phyloP scores from a whole-genome alignment of 2,888 invertebrate species.

The Melieria picta region DNA sequence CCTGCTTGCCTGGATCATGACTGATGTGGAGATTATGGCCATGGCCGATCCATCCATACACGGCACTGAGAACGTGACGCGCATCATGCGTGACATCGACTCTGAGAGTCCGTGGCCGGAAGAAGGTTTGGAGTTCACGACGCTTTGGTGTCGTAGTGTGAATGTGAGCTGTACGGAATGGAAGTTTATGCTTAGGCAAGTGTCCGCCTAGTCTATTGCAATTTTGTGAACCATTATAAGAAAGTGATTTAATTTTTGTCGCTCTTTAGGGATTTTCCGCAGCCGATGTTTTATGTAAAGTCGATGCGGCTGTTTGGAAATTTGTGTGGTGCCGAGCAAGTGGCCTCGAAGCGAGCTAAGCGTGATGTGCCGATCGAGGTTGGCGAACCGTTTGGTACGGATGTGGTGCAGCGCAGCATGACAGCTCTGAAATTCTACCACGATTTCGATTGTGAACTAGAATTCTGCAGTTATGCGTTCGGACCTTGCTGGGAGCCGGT shows the following conservation, averaged over 20 bases:
- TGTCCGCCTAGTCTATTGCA: not conserved
- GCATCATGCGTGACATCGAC: slow-evolving; percentile 83
- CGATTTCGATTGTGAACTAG: slow-evolving; percentile 94
- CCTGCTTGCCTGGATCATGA: slow-evolving; percentile 87
- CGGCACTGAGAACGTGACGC: slow-evolving; percentile 79
- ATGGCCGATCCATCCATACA: slow-evolving; percentile 90
- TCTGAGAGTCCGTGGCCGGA: slow-evolving; percentile 92
- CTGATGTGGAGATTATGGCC: slow-evolving; percentile 73
- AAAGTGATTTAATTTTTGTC: not conserved
- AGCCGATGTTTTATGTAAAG: slow-evolving; percentile 86
- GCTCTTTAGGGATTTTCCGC: slow-evolving; percentile 85
- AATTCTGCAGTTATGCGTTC: slow-evolving; percentile 90
- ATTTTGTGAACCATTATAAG: not conserved
- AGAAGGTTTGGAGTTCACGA: slow-evolving; percentile 87
- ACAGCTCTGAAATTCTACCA: slow-evolving; percentile 97
- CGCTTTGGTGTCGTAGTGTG: slow-evolving; percentile 92
- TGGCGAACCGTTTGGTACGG: slow-evolving; percentile 85
- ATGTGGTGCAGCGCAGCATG: slow-evolving; percentile 89
- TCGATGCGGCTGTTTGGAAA: slow-evolving; percentile 89
- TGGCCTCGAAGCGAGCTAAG: slow-evolving; percentile 73
- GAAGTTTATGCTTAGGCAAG: slow-evolving; percentile 78
- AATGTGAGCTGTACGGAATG: slow-evolving; percentile 84
- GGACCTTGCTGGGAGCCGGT: slow-evolving; percentile 99
- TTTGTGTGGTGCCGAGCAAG: slow-evolving; percentile 89
- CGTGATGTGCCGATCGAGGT: slow-evolving; percentile 71